Evolutionary conservation across 2,113 vertebrate species (phyloP).

Genomic region (Mustela nigripes): DNA sequence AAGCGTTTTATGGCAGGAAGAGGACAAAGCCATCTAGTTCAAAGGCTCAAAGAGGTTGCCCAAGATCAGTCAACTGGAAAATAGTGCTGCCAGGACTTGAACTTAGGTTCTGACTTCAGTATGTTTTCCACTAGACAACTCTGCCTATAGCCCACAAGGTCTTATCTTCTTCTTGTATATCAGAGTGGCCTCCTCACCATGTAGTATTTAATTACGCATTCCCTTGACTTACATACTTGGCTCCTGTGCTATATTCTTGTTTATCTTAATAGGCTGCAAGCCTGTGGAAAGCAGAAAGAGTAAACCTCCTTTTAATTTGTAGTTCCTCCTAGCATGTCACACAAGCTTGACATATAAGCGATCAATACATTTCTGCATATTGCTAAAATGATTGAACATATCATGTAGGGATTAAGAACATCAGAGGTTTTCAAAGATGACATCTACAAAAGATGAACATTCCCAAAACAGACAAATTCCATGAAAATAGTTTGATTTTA

Average conservation of each 20-base stretch:
- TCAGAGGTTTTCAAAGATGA: background rate
- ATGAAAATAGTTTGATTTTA: background rate
- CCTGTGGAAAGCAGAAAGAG: constrained; percentile 21
- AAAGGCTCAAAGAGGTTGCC: constrained; percentile 49
- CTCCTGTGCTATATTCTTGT: background rate
- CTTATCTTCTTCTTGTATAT: background rate
- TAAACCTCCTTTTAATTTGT: constrained; percentile 34
- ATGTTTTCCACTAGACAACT: constrained; percentile 3
- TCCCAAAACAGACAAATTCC: background rate
- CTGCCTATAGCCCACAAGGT: background rate
- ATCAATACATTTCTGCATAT: background rate
- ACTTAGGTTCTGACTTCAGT: constrained; percentile 51
- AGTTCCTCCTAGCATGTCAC: background rate
- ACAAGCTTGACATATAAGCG: background rate
- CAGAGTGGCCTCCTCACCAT: background rate
- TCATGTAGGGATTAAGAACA: background rate
- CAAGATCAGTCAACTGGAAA: constrained; percentile 61
- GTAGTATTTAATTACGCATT: background rate
- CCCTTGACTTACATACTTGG: background rate
- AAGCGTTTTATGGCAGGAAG: constrained; percentile 75
- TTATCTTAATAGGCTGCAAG: background rate
- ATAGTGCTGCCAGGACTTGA: constrained; percentile 28
- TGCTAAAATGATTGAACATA: constrained; percentile 40
- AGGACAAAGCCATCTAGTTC: constrained; percentile 62
- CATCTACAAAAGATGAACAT: background rate